Conservation (phyloP, 1,140 invertebrate species). For the Drosophila nannoptera region DNA sequence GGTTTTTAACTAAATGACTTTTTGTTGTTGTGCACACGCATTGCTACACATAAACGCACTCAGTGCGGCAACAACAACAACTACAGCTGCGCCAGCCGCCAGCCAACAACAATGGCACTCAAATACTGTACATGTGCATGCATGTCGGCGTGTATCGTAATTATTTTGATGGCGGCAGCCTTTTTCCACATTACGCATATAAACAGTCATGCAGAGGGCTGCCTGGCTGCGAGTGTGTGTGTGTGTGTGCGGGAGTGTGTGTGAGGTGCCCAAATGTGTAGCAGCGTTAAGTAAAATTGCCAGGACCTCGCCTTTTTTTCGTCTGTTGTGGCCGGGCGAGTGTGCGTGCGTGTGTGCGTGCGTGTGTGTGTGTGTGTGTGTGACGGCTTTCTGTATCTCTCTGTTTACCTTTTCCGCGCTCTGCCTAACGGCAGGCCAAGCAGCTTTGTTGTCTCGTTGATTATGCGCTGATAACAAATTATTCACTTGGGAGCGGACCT, state of each 20-base stretch:
- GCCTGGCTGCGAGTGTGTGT: constrained; percentile 8
- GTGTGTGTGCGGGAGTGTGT: constrained; percentile 34
- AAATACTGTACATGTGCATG: constrained; percentile 52
- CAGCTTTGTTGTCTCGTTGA: constrained; percentile 70
- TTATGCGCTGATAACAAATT: constrained; percentile 78
- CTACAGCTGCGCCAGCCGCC: constrained; percentile 26
- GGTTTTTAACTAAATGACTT: constrained; percentile 78
- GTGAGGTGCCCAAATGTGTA: constrained; percentile 31
- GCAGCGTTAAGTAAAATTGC: constrained; percentile 64
- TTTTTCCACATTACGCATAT: constrained; percentile 44
- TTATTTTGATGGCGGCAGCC: constrained; percentile 74
- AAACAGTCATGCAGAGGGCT: constrained; percentile 9
- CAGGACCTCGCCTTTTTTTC: constrained; percentile 63
- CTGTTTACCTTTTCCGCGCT: constrained; percentile 40
- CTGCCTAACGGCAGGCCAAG: constrained; percentile 19
- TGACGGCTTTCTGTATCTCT: constrained; percentile 26
- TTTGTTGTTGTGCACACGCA: constrained; percentile 77
- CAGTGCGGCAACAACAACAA: constrained; percentile 47
- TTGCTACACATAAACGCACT: constrained; percentile 77
- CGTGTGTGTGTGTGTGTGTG: constrained; percentile 14
- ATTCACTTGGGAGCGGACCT: constrained; percentile 73
- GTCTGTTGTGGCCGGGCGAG: not conserved
- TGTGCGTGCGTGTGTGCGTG: not conserved
- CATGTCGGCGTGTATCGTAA: constrained; percentile 72
- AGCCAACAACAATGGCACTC: constrained; percentile 13